Evolutionary conservation across 2,113 vertebrate genomes (phyloP).

Genomic region (Aegithalos caudatus): DNA sequence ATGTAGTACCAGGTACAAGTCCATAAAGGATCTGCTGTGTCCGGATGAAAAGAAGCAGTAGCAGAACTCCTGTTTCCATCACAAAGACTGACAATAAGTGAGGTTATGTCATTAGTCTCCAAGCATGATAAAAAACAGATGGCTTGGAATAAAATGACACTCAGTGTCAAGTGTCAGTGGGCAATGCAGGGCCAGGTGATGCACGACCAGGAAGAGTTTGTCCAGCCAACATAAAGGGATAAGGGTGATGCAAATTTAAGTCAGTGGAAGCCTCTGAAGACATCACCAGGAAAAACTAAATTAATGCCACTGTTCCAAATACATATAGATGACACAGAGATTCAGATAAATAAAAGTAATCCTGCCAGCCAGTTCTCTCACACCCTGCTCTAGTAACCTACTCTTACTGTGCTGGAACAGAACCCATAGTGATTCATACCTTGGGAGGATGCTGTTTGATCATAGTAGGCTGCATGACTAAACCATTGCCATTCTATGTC

Average conservation of each 20-base stretch:
- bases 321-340: background rate
- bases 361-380: background rate
- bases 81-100: fast-evolving
- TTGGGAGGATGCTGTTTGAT: background rate
- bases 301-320: background rate
- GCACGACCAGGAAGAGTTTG: background rate
- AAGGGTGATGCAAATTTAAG: background rate
- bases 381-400: background rate
- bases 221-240: fast-evolving
- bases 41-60: background rate
- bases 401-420: background rate
- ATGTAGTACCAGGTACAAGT: background rate
- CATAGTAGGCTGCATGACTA: background rate
- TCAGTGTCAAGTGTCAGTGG: background rate
- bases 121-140: background rate
- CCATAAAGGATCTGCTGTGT: background rate
- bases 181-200: background rate
- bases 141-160: background rate
- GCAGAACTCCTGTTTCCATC: background rate
- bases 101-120: background rate
- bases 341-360: background rate
- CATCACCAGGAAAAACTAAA: background rate
- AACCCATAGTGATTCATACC: background rate
- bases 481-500: background rate
- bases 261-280: background rate